Base-by-base conservation (phyloP, 1,140 invertebrate genomes). In the Ceratina australensis region DNA sequence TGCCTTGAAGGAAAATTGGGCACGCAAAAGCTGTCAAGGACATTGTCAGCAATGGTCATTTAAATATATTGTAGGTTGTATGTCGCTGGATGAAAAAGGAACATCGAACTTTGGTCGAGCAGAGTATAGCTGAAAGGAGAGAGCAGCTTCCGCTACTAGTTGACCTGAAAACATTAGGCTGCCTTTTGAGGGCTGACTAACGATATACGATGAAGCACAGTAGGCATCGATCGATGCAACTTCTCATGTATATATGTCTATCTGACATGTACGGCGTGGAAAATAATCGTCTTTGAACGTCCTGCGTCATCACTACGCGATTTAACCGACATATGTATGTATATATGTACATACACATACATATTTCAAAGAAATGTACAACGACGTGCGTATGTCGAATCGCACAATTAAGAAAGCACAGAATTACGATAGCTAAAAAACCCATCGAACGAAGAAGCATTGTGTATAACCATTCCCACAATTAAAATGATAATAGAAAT, bases 81-180 rank as follows among this genome's bases (percentile, higher is more conserved):
- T 18, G 13, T n/a, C 33, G 75, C 61, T 56, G 57, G 33, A 59
- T 60, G 33, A 42, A 42, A 65, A 71, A 80, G 64, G 65, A 68
- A 28, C 72, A 61, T 68, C 60, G 65, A 49, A 74, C 33, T 67
- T 66, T 56, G 33, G 50, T 84, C 26, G 72, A 78, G 50, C 50
- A 28, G 72, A 56, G 75, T 72, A 69, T 80, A 85, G 57, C 61
- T 75, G 66, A 82, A 83, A 79, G 33, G 33, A 42, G 33, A 42
- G 33, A 42, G 80, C 61, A 78, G 67, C 77, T 73, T 72, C 65
- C 59, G 69, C 33, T 87, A 89, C 85, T 87, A 82, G 59, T 71
- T 80, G 79, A 75, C 75, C 81, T 85, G 72, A 87, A 86, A 86
- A 86, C 82, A 74, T 89, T 78, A 73, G 33, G 81, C 59, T 66